phyloP scores from a whole-genome alignment of 2,797 vertebrate species.

The Rhinella marina region DNA sequence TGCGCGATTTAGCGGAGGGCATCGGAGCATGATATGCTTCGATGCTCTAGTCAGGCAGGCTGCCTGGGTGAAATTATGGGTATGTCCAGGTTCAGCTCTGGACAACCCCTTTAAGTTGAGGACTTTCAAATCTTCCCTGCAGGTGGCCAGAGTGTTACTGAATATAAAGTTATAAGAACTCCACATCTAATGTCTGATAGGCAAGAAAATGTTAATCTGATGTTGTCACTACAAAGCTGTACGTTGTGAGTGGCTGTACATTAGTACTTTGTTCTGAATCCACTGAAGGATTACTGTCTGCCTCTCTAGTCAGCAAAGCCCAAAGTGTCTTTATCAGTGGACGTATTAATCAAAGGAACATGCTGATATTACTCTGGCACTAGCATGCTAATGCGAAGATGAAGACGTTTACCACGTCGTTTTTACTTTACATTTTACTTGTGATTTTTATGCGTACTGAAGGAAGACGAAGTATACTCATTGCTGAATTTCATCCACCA shows the following conservation, averaged over 20 bases:
- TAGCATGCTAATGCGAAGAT: constrained; percentile 36
- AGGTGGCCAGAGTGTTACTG: background rate
- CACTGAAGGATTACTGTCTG: constrained; percentile 47
- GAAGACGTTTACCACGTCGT: background rate
- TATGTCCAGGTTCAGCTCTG: too few relatives aligned
- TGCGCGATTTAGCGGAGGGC: too few relatives aligned
- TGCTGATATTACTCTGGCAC: constrained; percentile 26
- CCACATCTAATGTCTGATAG: background rate
- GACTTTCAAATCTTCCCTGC: too few relatives aligned
- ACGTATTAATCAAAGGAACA: constrained; percentile 50
- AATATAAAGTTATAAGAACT: constrained; percentile 20
- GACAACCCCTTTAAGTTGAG: too few relatives aligned
- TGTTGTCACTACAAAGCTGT: constrained; percentile 35
- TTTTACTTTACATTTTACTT: background rate
- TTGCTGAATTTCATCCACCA: background rate
- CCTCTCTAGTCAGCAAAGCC: constrained; percentile 40
- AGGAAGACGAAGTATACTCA: background rate
- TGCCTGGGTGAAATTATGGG: too few relatives aligned
- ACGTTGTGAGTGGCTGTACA: constrained; percentile 23
- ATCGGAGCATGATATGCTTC: too few relatives aligned
- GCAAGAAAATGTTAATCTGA: constrained; percentile 19
- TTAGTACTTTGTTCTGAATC: constrained; percentile 47
- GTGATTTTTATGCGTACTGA: background rate
- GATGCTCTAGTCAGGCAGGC: too few relatives aligned
- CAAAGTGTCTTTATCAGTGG: constrained; percentile 41